Base-by-base conservation (phyloP, 2,888 invertebrate species). In the Apoda limacodes region DNA sequence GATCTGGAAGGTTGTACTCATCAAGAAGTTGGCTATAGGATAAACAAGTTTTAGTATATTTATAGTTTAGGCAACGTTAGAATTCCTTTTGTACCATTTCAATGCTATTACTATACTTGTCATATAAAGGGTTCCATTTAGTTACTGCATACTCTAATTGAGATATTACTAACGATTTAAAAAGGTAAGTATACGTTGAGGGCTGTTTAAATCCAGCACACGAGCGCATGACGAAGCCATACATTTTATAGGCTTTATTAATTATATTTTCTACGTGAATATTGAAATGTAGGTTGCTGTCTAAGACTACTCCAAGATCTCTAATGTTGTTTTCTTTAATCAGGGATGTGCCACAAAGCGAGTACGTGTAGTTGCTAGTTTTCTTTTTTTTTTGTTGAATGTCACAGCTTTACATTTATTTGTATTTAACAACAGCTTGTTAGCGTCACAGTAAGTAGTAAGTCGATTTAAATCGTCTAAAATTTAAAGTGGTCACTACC, bases 201-300 rank as follows among this genome's bases (percentile, higher is more conserved):
- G 35, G 22, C 7, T 22, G 24, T 22, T 25, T 32, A 19, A 42
- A 42, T 4, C 21, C 27, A 5, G 2, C 10, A 19, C 30, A 21
- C 4, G 34, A 28, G 10, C 38, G 27, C 33, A 39, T 38, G 6
- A 38, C 35, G 23, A 42, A 42, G 7, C 32, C 35, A 25, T 33
- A 42, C 30, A 38, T 34, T 25, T 34, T 25, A 25, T 31, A 42
- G 9, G 35, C 35, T 25, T 30, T 42, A 20, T 26, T 32, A n/a
- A 36, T 32, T 10, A 38, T 31, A 22, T 31, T 30, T 1, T 37
- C 32, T n/a, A 40, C 22, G 23, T 43, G 40, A 6, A 9, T 9
- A 14, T 39, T 31, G 5, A 42, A 25, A 7, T 39, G 34, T 5
- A 43, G 21, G 22, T 43, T 33, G 3, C 34, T 32, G 22, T 39